Evolutionary conservation across 2,888 invertebrate genomes (phyloP), one percentile per base, ranked within the genome.

Genomic region (Euproctis similis): DNA sequence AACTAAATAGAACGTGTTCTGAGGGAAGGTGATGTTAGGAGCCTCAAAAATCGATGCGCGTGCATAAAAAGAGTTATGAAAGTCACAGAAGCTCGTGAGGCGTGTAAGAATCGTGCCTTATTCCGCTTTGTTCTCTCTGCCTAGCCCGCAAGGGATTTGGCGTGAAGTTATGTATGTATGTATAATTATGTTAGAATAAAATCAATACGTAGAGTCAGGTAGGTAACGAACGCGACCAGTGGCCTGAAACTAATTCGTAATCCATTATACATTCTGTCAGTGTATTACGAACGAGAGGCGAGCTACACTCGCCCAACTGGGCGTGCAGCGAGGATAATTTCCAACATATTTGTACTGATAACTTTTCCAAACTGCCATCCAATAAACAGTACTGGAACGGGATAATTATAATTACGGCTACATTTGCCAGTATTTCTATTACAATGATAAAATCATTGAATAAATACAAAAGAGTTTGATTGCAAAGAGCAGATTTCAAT

Each of bases 391-490:
- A 44, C 56, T 42, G 56, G 56, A 42, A 58, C 78, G 71, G 78
- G 72, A 71, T 76, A 77, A n/a, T n/a, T n/a, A n/a, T n/a, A n/a
- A n/a, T n/a, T n/a, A n/a, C n/a, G n/a, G n/a, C n/a, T n/a, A n/a
- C n/a, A n/a, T n/a, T n/a, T n/a, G n/a, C n/a, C n/a, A n/a, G n/a
- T n/a, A n/a, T n/a, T n/a, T n/a, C n/a, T n/a, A n/a, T n/a, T n/a
- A n/a, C n/a, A n/a, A n/a, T n/a, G n/a, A n/a, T n/a, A n/a, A n/a
- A 71, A 72, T 66, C 70, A 64, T 65, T 64, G 72, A 74, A 74
- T 77, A 71, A 65, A 74, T 70, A 72, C 69, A 73, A 77, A 74
- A 68, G 67, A n/a, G n/a, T n/a, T n/a, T n/a, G n/a, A n/a, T n/a
- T n/a, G n/a, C n/a, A n/a, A n/a, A n/a, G n/a, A n/a, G n/a, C n/a